Evolutionary conservation across 2,113 vertebrate species (phyloP).

Genomic region (Gadus macrocephalus): DNA sequence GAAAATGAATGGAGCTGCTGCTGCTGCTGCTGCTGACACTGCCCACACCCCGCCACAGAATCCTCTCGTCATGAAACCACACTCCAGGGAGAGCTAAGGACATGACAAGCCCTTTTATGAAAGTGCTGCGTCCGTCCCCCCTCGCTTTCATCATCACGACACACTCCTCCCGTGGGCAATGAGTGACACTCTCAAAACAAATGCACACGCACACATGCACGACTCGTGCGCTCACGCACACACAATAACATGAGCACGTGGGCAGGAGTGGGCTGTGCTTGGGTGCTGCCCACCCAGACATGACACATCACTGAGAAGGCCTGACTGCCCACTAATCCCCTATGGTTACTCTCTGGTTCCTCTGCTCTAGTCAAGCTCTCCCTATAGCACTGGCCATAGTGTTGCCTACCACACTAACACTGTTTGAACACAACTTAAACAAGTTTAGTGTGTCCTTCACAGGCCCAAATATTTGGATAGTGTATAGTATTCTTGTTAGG

Average conservation of each 20-base stretch:
- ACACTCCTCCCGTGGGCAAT: constrained; percentile 20
- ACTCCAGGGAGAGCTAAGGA: constrained; percentile 42
- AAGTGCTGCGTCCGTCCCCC: constrained; percentile 29
- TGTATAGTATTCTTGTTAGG: too few species aligned
- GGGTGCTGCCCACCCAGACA: constrained; percentile 35
- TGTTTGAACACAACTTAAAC: too few species aligned
- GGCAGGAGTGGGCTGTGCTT: constrained; percentile 28
- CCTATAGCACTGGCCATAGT: neutral
- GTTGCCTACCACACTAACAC: too few species aligned
- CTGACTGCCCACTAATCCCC: constrained; percentile 26
- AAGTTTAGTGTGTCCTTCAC: too few species aligned
- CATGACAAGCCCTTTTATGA: constrained; percentile 32
- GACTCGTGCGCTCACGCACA: constrained; percentile 4
- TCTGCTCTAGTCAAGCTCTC: constrained; percentile 9
- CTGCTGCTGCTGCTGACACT: neutral
- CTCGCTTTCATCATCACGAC: constrained; percentile 27
- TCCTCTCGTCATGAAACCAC: constrained; percentile 37
- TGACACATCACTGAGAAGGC: constrained; percentile 39
- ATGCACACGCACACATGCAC: constrained; percentile 15
- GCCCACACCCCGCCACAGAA: constrained; percentile 32
- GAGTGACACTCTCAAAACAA: neutral
- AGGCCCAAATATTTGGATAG: too few species aligned
- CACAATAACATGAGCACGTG: constrained; percentile 17
- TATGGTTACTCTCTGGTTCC: constrained; percentile 11
- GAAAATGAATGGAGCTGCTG: constrained; percentile 48